Evolutionary conservation across 2,888 invertebrate species (phyloP), one percentile per base, ranked within the genome.

Genomic region (Boloria euphrosyne): DNA sequence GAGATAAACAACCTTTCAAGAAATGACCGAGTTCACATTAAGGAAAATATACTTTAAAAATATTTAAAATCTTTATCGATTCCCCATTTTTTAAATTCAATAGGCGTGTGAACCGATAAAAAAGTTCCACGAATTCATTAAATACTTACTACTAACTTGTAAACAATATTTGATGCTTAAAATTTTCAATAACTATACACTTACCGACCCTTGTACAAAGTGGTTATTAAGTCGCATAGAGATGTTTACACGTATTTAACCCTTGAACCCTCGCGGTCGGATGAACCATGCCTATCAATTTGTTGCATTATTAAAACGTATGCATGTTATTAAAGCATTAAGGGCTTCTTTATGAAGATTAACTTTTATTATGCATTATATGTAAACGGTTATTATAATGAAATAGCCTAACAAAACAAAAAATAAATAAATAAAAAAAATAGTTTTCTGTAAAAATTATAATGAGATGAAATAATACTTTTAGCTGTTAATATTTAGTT

Each of bases 241-340:
- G 86, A 86, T 88, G 87, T 89, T 89, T 87, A 82, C 82, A 83
- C 79, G 81, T 77, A 84, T 78, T 90, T 89, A 90, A 89, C 91
- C 89, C 88, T 85, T 89, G 81, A 76, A 79, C 87, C 78, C 66
- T 71, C 72, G 68, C 73, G 78, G 75, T 76, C 83, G 80, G 79
- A 43, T 51, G 47, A 60, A 55, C 38, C 57, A 43, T 62, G 58
- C 63, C 62, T 54, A 67, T 64, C 70, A 70, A 68, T 68, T 70
- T 70, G 67, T 69, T 59, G 59, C 59, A 49, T 66, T 73, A 72
- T 71, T 67, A 62, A 74, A 67, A 69, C 65, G 69, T 66, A 65
- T 67, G 53, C 64, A 68, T 52, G 57, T 67, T 65, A 64, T 62
- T 67, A 61, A 38, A 55, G 17, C 14, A 13, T 60, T 60, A 51